Percentiles rank a stretch among this genome's conserved stretches.
phyloP scores from a whole-genome alignment of 2,888 invertebrate species.

The Drosophila nr. perissopoda region DNA sequence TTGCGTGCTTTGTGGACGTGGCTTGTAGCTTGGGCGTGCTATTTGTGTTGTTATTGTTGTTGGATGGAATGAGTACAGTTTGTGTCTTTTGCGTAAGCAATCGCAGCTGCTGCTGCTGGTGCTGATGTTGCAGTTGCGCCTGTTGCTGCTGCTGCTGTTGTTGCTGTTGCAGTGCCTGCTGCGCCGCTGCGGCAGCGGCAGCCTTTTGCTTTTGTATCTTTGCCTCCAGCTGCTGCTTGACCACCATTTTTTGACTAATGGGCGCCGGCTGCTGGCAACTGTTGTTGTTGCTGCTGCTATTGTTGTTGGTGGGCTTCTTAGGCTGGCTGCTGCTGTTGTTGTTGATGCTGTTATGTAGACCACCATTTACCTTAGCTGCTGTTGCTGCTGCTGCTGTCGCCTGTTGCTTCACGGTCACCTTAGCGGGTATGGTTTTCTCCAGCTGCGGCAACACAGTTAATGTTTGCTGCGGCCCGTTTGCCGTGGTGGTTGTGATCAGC shows the following conservation, averaged over 20 bases:
- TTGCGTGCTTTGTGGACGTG: constrained; percentile 55
- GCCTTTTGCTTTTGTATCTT: constrained; percentile 87
- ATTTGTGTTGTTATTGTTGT: constrained; percentile 57
- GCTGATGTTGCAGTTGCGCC: constrained; percentile 64
- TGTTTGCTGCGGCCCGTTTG: constrained; percentile 70
- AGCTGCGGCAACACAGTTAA: constrained; percentile 77
- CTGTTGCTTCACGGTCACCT: constrained; percentile 69
- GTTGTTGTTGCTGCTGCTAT: constrained; percentile 32
- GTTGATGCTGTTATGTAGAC: constrained; percentile 6
- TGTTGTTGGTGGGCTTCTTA: constrained; percentile 44
- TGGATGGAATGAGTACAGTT: constrained; percentile 86
- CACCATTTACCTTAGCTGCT: constrained; percentile 58
- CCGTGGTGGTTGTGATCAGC: constrained; percentile 78
- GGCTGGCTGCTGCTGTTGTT: constrained; percentile 24
- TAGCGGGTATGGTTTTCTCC: constrained; percentile 70
- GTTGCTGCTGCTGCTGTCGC: constrained; percentile 19
- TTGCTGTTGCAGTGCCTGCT: constrained; percentile 81
- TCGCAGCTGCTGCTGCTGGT: constrained; percentile 71
- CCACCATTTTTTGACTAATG: constrained; percentile 86
- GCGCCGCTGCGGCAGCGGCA: constrained; percentile 83
- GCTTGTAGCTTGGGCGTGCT: constrained; percentile 57
- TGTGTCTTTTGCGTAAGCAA: constrained; percentile 84
- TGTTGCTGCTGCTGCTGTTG: constrained; percentile 62
- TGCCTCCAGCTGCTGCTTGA: constrained; percentile 90
- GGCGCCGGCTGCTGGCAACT: constrained; percentile 64